phyloP scores from a whole-genome alignment of 2,888 invertebrate species.

The Cephonodes hylas region DNA sequence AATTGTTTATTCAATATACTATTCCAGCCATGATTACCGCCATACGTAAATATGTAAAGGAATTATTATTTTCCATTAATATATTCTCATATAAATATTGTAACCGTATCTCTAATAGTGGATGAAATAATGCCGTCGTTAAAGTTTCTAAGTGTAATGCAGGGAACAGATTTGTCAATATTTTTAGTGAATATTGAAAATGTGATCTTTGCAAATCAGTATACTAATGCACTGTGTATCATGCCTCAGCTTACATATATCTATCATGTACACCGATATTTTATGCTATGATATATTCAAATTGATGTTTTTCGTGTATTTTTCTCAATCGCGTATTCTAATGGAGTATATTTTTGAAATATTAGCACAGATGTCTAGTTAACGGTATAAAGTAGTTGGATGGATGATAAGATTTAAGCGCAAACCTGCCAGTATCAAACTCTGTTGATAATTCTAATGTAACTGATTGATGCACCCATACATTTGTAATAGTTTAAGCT shows the following conservation, averaged over 20 bases:
- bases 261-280: not conserved
- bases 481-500: not conserved
- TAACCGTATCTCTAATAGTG: not conserved
- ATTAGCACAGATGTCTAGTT: constrained; percentile 41
- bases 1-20: not conserved
- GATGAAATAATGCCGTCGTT: not conserved
- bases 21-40: constrained; percentile 1
- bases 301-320: constrained; percentile 48
- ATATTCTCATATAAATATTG: not conserved
- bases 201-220: constrained; percentile 14
- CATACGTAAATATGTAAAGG: not conserved
- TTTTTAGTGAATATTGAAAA: constrained; percentile 19
- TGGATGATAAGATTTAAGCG: constrained; percentile 36
- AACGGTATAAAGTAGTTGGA: constrained; percentile 56
- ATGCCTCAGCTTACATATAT: constrained; percentile 48
- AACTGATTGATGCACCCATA: not conserved
- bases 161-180: constrained; percentile 9
- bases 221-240: constrained; percentile 29
- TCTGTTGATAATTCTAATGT: not conserved
- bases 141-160: not conserved
- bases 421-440: constrained; percentile 10
- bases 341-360: constrained; percentile 73
- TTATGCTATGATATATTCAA: not conserved
- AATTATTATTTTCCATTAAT: not conserved
- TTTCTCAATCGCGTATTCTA: constrained; percentile 48